A percentile compares a stretch with the other conserved stretches of the same genome.
phyloP scores from a whole-genome alignment of 35 echinoderm and acorn worm species.

The Anneissia japonica region DNA sequence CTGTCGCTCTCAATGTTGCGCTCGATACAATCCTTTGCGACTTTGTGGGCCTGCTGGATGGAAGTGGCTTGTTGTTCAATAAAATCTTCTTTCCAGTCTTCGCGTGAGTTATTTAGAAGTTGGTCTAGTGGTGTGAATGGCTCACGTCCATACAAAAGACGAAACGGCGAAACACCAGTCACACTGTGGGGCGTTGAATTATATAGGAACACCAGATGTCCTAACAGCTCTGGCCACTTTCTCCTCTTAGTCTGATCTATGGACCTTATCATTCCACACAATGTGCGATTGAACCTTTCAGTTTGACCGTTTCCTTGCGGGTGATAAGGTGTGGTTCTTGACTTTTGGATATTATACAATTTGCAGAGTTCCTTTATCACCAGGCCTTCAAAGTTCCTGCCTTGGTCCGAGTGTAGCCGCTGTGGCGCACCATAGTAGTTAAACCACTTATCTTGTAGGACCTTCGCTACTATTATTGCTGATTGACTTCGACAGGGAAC shows the following conservation, averaged over 20 bases:
- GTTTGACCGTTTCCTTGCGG: conserved; percentile 16
- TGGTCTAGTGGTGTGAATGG: conserved; percentile 15
- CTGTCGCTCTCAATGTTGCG: not conserved
- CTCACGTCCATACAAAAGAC: conserved; percentile 1
- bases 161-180: not conserved
- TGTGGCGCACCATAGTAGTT: conserved; percentile 5
- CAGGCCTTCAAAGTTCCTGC: conserved; percentile 16
- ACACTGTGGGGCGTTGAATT: not conserved
- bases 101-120: not conserved
- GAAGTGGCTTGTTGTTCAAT: not conserved
- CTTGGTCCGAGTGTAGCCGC: conserved; percentile 9
- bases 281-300: not conserved
- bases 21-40: not conserved
- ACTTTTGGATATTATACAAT: conserved; percentile 19
- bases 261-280: conserved; percentile 1
- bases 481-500: conserved; percentile 13
- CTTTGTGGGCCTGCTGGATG: not conserved
- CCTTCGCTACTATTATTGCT: not conserved
- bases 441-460: conserved; percentile 7
- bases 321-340: conserved; percentile 15
- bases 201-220: not conserved
- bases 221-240: not conserved
- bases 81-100: conserved; percentile 1
- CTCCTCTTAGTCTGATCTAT: too few species aligned
- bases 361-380: conserved; percentile 18